These are phyloP conservation scores for Apoda limacodes DNA, from an alignment of 2,888 invertebrate genomes.

Conservation along the genomic window DNA sequence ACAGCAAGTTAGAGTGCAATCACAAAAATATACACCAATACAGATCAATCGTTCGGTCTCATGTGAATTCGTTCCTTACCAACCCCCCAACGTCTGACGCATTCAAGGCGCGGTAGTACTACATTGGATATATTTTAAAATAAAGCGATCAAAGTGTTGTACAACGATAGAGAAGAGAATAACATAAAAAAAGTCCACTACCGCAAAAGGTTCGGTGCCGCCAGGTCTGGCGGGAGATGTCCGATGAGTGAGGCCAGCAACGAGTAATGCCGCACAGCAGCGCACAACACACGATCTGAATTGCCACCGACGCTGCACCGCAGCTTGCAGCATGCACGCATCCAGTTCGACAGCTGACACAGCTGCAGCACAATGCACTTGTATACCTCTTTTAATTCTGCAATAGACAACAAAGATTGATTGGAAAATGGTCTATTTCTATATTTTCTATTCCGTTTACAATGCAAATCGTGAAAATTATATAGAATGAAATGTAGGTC, in stretches of 20 bases:
- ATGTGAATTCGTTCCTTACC: too few relatives aligned
- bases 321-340: constrained; percentile 23
- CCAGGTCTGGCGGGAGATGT: constrained; percentile 24
- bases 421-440: not conserved
- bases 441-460: not conserved
- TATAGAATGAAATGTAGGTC: too few relatives aligned
- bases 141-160: constrained; percentile 6
- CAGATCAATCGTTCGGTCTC: too few relatives aligned
- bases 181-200: too few relatives aligned
- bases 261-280: constrained; percentile 34
- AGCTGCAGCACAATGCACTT: constrained; percentile 37
- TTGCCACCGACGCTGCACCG: constrained; percentile 38
- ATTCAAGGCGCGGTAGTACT: too few relatives aligned
- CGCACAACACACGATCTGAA: constrained; percentile 33
- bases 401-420: constrained; percentile 4
- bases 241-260: constrained; percentile 30
- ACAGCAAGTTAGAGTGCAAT: too few relatives aligned
- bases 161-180: not conserved
- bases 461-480: not conserved
- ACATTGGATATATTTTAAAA: too few relatives aligned
- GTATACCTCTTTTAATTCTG: constrained; percentile 44
- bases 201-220: constrained; percentile 27
- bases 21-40: too few relatives aligned
- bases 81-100: too few relatives aligned
- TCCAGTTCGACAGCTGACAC: constrained; percentile 37